Percentiles rank a stretch among this genome's conserved stretches.
phyloP scores from a whole-genome alignment of 2,113 vertebrate genomes.

The Cyanoramphus novaezelandiae region DNA sequence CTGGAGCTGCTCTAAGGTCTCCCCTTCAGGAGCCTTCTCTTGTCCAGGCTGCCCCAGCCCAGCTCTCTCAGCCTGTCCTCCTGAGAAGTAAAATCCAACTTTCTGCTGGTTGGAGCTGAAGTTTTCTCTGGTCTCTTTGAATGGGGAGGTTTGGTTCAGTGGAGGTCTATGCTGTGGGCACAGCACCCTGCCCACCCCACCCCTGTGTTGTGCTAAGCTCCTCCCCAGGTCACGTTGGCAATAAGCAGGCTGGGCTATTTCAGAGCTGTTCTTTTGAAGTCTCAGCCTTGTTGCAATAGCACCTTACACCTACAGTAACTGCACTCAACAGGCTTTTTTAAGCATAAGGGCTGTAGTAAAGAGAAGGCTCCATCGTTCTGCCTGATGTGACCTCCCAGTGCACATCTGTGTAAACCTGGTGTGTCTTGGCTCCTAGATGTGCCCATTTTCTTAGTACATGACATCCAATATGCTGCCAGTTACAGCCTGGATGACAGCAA shows the following conservation, averaged over 20 bases:
- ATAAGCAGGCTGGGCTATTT: neutral
- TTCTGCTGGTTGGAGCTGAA: neutral
- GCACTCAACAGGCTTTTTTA: neutral
- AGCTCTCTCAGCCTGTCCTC: neutral
- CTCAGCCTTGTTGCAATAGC: neutral
- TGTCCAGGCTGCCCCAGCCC: neutral
- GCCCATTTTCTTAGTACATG: neutral
- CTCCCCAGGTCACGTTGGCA: neutral
- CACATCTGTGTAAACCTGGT: neutral
- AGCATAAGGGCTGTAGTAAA: neutral
- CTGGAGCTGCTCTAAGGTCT: neutral
- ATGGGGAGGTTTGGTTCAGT: neutral
- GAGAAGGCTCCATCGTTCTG: neutral
- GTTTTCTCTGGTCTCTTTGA: neutral
- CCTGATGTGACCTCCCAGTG: rapidly evolving
- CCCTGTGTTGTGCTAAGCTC: neutral
- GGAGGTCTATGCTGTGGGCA: neutral
- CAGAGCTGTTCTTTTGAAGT: neutral
- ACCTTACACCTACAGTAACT: neutral
- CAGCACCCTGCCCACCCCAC: neutral
- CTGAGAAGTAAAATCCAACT: neutral
- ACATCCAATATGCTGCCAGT: neutral
- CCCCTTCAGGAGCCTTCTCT: neutral
- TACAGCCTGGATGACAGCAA: neutral
- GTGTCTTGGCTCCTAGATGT: neutral